These are phyloP conservation scores for Lethrus apterus DNA, from an alignment of 1,140 invertebrate genomes.

Conservation along the genomic window DNA sequence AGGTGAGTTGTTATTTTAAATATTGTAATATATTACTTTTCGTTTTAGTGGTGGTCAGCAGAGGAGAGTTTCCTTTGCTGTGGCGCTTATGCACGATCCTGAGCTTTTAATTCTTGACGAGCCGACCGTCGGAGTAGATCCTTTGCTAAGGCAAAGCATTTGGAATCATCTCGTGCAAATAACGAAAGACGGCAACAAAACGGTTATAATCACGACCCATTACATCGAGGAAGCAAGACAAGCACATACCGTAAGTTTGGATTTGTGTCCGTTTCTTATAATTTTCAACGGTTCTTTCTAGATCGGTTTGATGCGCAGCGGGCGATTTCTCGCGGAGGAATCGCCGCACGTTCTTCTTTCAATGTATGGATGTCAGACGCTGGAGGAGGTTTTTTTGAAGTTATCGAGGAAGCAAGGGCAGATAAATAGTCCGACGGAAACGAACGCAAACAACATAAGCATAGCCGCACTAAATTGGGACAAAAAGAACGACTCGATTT, in stretches of 20 bases:
- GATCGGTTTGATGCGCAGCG: slow-evolving; percentile 91
- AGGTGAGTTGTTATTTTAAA: too few species aligned
- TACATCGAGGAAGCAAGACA: slow-evolving; percentile 72
- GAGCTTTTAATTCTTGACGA: slow-evolving; percentile 90
- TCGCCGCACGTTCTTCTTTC: slow-evolving; percentile 76
- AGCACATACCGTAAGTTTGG: slow-evolving; percentile 55
- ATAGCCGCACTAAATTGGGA: slow-evolving; percentile 70
- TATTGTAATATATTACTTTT: not conserved
- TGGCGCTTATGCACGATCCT: slow-evolving; percentile 87
- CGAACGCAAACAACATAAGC: slow-evolving; percentile 70
- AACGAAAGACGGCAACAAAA: slow-evolving; percentile 53
- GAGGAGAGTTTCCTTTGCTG: slow-evolving; percentile 84
- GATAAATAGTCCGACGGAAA: slow-evolving; percentile 44
- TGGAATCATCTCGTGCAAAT: slow-evolving; percentile 66
- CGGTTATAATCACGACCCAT: slow-evolving; percentile 71
- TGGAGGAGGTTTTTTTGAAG: slow-evolving; percentile 93
- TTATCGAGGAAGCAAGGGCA: slow-evolving; percentile 58
- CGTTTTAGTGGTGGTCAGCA: slow-evolving; percentile 85
- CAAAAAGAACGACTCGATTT: slow-evolving; percentile 68
- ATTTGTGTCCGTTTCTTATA: too few species aligned
- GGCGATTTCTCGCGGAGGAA: slow-evolving; percentile 85
- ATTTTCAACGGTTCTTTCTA: too few species aligned
- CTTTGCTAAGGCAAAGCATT: slow-evolving; percentile 60
- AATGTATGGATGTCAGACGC: slow-evolving; percentile 72
- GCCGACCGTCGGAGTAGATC: slow-evolving; percentile 81